Evolutionary conservation across 1,140 invertebrate genomes (phyloP), one percentile per base, ranked within the genome.

Genomic region (Drosophila trapezifrons): DNA sequence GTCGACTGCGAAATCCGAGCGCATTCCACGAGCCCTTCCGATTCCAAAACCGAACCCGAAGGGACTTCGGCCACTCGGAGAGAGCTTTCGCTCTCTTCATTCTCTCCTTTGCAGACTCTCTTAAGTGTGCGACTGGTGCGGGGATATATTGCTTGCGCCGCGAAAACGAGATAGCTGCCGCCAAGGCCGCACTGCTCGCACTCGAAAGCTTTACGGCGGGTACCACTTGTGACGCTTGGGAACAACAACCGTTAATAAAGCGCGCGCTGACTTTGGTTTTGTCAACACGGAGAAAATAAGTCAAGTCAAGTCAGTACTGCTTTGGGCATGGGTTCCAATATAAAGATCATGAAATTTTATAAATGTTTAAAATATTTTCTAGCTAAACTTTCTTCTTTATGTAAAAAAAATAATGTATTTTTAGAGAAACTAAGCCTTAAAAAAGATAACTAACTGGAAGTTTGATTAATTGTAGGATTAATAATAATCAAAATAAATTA

Each of bases 81-180:
- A 15, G 20, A 77, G 75, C 75, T 78, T 78, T 78, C 13, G 18
- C n/a, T 76, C 75, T 71, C 76, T 78, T 78, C 3, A 15, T 25
- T 22, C 13, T 18, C 18, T n/a, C n/a, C 45, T 51, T 43, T 77
- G 57, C 75, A 77, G 75, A 54, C 66, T 78, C 82, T 85, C 83
- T 85, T 86, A 47, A 54, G 18, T 13, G 66, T 57, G 64, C 18
- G 43, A 89, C 17, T 29, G 47, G 55, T 15, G 38, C 17, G 8
- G 76, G 35, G 42, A 42, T 63, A 57, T 87, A 83, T 89, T 87
- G 84, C 80, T 87, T 89, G 84, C 83, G 84, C 80, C 54, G 83
- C 73, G 64, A 84, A 64, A 84, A 56, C 42, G 60, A 29, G 77
- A 62, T 13, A 20, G 56, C 15, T 20, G 17, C 15, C 29, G 2